Base-by-base conservation (phyloP, 2,888 invertebrate species). In the Lottia gigantea region DNA sequence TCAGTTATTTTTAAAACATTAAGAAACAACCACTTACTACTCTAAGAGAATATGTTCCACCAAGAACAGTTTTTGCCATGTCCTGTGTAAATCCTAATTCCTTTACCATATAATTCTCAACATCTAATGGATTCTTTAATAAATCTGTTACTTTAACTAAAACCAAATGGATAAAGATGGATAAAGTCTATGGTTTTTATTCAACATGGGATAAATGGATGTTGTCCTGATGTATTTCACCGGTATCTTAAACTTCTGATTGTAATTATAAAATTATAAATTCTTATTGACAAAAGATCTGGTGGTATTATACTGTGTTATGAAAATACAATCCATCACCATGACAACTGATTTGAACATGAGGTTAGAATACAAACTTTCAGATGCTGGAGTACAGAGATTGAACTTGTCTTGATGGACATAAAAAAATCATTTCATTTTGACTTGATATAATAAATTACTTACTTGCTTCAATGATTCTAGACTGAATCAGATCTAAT, bases 81-180 rank as follows among this genome's bases (percentile, higher is more conserved):
- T 77, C 68, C 12, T 66, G 61, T n/a, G 74, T 71, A 46, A 86
- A 65, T 7, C 74, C 74, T 11, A 84, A 66, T 2, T 74, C 66
- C 7, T 78, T 66, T 3, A 73, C 74, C 78, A 84, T 70, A 72
- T 79, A 82, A 8, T 67, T 64, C 23, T 66, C 70, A 46, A 82
- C 76, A 0, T 62, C 73, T 15, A 31, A 70, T 14, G 79, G 74
- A 26, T 82, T 74, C 47, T 82, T 80, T n/a, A 82, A 66, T 14
- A 85, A 68, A 67, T 83, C 80, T 25, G 71, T 74, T 12, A 85
- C 77, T 23, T 73, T 67, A 61, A 83, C 85, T 84, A 77, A 49
- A 71, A 75, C 40, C 14, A 26, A 31, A 31, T 12, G 23, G 23
- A 25, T 23, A 12, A 40, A 40, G 11, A 40, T 40, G 7, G 40